phyloP scores from a whole-genome alignment of 2,113 vertebrate genomes.

The Prunella fulvescens region DNA sequence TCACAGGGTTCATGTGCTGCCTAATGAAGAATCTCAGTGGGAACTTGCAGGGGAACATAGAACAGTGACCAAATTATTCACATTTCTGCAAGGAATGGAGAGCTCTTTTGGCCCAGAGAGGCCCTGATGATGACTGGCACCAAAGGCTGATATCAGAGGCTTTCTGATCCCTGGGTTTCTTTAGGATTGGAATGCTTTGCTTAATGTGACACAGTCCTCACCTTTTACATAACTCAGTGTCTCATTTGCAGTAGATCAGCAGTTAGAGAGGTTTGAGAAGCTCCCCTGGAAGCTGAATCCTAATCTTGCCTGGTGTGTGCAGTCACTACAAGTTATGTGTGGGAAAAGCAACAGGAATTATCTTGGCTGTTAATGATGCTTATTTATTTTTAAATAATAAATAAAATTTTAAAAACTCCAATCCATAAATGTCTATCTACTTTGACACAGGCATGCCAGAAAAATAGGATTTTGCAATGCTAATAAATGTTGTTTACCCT shows the following conservation, averaged over 20 bases:
- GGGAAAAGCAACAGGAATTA: neutral
- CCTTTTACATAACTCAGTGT: neutral
- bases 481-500: neutral
- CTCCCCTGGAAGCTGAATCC: neutral
- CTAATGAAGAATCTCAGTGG: neutral
- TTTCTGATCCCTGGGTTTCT: neutral
- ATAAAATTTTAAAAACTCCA: neutral
- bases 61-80: neutral
- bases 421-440: neutral
- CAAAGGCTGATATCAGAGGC: neutral
- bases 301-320: neutral
- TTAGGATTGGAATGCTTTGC: neutral
- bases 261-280: neutral
- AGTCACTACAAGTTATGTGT: neutral
- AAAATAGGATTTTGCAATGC: neutral
- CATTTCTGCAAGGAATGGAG: neutral
- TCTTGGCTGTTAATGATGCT: neutral
- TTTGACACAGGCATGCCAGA: neutral
- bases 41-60: neutral
- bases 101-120: neutral
- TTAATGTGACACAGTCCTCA: neutral
- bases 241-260: neutral
- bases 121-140: too few relatives aligned
- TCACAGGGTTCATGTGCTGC: neutral
- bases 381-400: neutral